phyloP scores from a whole-genome alignment of 2,113 vertebrate genomes.

The Pogona vitticeps region DNA sequence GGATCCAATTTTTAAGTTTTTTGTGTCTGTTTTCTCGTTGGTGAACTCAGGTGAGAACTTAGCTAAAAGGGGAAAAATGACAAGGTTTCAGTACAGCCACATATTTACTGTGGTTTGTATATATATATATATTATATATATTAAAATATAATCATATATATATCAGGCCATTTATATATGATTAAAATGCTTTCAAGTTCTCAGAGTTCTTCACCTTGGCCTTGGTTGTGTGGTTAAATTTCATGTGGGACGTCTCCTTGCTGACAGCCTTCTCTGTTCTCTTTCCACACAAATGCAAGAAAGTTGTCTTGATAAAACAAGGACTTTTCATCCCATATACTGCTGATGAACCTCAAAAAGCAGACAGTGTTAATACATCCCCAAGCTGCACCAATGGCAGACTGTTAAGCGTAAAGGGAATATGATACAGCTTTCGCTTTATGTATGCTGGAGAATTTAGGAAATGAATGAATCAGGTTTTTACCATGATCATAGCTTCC shows the following conservation, averaged over 20 bases:
- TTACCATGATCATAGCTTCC: not conserved
- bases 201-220: not conserved
- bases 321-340: not conserved
- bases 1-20: slow-evolving; percentile 37
- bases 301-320: not conserved
- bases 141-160: too few relatives aligned
- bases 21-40: slow-evolving; percentile 40
- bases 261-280: not conserved
- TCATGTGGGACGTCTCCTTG: not conserved
- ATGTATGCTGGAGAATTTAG: not conserved
- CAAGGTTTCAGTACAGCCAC: not conserved
- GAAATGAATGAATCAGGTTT: not conserved
- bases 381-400: not conserved
- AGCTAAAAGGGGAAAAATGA: not conserved
- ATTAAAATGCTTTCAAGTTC: not conserved
- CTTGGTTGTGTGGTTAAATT: too few relatives aligned
- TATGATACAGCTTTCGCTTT: not conserved
- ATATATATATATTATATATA: too few relatives aligned
- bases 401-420: not conserved
- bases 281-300: not conserved
- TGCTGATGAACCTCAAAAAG: too few relatives aligned
- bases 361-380: too few relatives aligned
- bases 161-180: too few relatives aligned
- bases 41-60: not conserved
- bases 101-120: not conserved